A percentile compares a stretch with the other conserved stretches of the same genome.
Conservation (phyloP, 1,140 invertebrate species). For the Brachionus angularis region DNA sequence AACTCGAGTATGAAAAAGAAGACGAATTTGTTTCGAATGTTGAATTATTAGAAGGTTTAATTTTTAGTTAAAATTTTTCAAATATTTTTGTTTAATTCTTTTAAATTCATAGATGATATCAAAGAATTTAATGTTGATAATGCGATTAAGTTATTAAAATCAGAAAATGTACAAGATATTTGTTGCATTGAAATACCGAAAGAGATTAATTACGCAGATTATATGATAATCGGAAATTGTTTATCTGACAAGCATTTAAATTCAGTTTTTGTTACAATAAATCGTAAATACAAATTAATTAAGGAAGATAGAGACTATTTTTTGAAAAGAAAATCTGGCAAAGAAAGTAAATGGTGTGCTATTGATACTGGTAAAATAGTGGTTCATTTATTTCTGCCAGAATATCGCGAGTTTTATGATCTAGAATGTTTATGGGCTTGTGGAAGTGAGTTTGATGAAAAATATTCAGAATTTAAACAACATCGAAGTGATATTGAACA, state of each 20-base stretch:
- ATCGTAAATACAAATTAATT: slow-evolving; percentile 55
- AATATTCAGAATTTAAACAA: slow-evolving; percentile 10
- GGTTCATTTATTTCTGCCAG: slow-evolving; percentile 75
- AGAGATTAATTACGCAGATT: slow-evolving; percentile 73
- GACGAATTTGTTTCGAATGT: not conserved
- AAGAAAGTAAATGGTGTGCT: slow-evolving; percentile 68
- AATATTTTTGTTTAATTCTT: slow-evolving; percentile 52
- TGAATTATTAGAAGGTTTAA: not conserved
- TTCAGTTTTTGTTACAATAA: slow-evolving; percentile 71
- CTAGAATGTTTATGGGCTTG: slow-evolving; percentile 84
- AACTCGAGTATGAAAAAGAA: slow-evolving; percentile 37
- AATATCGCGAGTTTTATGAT: slow-evolving; percentile 71
- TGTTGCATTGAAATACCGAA: slow-evolving; percentile 73
- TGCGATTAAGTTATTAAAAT: slow-evolving; percentile 66
- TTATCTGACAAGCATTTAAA: slow-evolving; percentile 70
- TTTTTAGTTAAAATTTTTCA: not conserved
- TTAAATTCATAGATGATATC: not conserved
- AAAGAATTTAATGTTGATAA: slow-evolving; percentile 16
- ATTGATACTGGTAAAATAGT: slow-evolving; percentile 79
- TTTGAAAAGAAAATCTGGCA: not conserved
- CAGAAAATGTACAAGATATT: slow-evolving; percentile 73
- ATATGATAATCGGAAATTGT: slow-evolving; percentile 72
- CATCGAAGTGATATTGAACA: slow-evolving; percentile 10
- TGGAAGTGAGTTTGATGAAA: slow-evolving; percentile 72
- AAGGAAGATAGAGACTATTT: not conserved